Evolutionary conservation across 2,888 invertebrate genomes (phyloP).

Genomic region (Macrophya alboannulata): DNA sequence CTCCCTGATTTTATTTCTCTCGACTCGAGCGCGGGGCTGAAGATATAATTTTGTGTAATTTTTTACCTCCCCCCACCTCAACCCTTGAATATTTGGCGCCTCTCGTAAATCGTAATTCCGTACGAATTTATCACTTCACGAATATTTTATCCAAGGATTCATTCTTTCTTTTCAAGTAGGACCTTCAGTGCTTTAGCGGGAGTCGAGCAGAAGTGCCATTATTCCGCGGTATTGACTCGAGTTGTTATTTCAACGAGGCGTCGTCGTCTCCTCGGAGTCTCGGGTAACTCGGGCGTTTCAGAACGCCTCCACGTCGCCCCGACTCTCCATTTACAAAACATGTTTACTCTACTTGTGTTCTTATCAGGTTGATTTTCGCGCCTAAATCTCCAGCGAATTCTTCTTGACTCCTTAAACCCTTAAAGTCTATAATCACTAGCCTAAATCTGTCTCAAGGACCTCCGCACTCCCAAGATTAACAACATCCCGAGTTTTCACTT

Average conservation of each 20-base stretch:
- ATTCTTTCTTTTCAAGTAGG: background rate
- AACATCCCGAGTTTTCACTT: background rate
- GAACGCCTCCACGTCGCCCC: conserved; percentile 36
- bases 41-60: background rate
- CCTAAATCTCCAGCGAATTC: background rate
- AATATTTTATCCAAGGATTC: conserved; percentile 28
- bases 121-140: conserved; percentile 22
- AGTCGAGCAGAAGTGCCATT: conserved; percentile 51
- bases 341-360: conserved; percentile 33
- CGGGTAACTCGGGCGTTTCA: conserved; percentile 36
- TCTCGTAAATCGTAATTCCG: conserved; percentile 7
- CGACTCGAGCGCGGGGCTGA: background rate
- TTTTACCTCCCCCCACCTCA: background rate
- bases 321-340: conserved; percentile 37
- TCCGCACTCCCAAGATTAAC: background rate
- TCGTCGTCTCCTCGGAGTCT: conserved; percentile 42
- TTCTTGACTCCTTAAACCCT: background rate
- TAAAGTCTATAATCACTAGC: background rate
- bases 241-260: conserved; percentile 53
- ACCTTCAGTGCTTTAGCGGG: conserved; percentile 35
- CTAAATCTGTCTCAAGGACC: background rate
- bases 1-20: background rate
- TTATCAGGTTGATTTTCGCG: conserved; percentile 11
- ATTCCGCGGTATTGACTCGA: conserved; percentile 55
- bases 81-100: background rate